These are phyloP conservation scores for Lepidocyrtoides sp. DNA, from an alignment of 2,888 invertebrate species.

Conservation along the genomic window DNA sequence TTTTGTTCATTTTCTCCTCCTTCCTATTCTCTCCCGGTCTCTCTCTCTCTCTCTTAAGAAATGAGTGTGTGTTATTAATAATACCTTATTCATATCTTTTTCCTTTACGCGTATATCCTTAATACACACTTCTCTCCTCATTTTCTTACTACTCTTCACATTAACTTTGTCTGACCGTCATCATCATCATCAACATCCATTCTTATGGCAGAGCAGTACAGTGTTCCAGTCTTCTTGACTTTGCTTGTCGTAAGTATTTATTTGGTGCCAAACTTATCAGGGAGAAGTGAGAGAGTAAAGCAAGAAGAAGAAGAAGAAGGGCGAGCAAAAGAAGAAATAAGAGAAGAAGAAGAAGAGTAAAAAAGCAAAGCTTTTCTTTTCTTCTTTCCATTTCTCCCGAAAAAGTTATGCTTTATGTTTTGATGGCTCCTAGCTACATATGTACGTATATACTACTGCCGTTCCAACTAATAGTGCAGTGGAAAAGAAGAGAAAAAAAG, in stretches of 20 bases:
- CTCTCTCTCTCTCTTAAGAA: constrained; percentile 51
- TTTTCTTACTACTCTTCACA: constrained; percentile 45
- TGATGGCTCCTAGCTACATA: constrained; percentile 58
- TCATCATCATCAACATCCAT: constrained; percentile 29
- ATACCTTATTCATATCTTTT: constrained; percentile 71
- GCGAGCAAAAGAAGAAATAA: constrained; percentile 35
- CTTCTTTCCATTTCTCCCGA: constrained; percentile 47
- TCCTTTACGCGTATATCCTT: constrained; percentile 7
- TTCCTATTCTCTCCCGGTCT: constrained; percentile 59
- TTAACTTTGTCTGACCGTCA: constrained; percentile 64
- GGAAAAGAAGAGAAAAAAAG: constrained; percentile 22
- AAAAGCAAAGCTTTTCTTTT: constrained; percentile 69
- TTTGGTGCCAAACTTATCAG: constrained; percentile 71
- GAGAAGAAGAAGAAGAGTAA: constrained; percentile 44
- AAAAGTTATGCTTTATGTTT: constrained; percentile 70
- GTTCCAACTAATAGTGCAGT: not conserved
- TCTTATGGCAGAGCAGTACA: not conserved
- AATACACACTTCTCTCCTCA: constrained; percentile 37
- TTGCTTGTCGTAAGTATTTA: constrained; percentile 65
- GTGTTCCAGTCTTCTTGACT: constrained; percentile 11
- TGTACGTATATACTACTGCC: not conserved
- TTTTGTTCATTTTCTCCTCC: constrained; percentile 71
- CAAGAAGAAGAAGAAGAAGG: not conserved
- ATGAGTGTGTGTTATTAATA: constrained; percentile 69
- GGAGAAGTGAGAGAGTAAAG: constrained; percentile 7